These are phyloP conservation scores for Sussaba pulchella DNA, from an alignment of 2,888 invertebrate genomes.

Conservation along the genomic window DNA sequence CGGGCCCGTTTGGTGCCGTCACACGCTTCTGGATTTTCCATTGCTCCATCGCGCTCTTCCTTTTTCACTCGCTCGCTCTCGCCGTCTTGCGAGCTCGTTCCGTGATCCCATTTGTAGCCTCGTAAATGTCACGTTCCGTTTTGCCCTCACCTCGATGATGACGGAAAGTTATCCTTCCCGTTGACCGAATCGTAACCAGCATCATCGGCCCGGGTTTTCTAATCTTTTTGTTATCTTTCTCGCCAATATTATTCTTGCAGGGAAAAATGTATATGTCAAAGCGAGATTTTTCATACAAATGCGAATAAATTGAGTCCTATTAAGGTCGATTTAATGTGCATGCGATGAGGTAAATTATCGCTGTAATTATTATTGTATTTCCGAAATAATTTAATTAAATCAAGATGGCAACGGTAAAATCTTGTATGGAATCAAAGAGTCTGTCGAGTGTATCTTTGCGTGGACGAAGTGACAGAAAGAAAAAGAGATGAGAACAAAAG, in stretches of 20 bases:
- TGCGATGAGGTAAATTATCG: no score
- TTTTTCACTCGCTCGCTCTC: conserved; percentile 14
- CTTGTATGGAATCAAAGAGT: not conserved
- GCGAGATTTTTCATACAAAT: no score
- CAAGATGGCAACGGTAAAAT: not conserved
- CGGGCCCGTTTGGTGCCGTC: conserved; percentile 18
- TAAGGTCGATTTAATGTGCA: no score
- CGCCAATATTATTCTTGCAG: no score
- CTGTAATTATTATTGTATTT: not conserved
- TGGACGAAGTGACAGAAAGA: not conserved
- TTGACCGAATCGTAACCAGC: conserved; percentile 22
- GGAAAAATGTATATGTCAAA: no score
- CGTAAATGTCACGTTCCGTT: conserved; percentile 51
- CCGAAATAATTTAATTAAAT: not conserved
- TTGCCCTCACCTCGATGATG: conserved; percentile 40
- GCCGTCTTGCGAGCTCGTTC: conserved; percentile 10
- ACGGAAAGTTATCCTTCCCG: conserved; percentile 25
- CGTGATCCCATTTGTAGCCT: conserved; percentile 42
- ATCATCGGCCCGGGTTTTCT: no score
- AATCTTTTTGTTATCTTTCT: conserved; percentile 3
- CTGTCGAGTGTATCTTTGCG: not conserved
- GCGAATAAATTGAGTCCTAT: no score
- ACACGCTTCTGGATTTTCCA: conserved; percentile 18
- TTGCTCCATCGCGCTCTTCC: not conserved
- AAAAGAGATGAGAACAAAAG: conserved; percentile 9